Conservation (phyloP, 2,797 vertebrate genomes). For the Sibirionetta formosa region DNA sequence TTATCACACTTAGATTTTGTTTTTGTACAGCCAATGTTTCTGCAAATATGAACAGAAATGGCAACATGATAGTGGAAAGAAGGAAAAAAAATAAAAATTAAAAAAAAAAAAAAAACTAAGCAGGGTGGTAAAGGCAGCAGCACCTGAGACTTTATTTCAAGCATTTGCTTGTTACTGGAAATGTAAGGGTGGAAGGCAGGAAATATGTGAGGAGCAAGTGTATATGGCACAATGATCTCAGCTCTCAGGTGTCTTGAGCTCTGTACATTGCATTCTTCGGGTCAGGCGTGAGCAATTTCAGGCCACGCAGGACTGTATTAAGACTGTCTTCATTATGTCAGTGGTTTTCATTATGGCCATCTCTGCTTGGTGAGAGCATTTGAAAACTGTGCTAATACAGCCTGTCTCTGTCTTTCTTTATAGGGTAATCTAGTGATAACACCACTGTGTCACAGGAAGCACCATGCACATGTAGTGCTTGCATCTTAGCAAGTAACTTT, state of each 20-base stretch:
- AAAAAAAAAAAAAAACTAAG: background rate
- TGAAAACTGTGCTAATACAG: background rate
- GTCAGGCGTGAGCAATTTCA: background rate
- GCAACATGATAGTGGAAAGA: background rate
- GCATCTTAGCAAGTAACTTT: background rate
- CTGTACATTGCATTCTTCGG: background rate
- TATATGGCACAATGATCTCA: background rate
- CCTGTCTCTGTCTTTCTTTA: background rate
- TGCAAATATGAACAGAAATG: background rate
- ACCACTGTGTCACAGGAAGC: background rate
- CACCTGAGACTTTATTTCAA: background rate
- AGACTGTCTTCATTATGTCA: background rate
- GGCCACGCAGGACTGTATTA: background rate
- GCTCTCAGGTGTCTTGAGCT: background rate
- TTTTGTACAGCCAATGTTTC: background rate
- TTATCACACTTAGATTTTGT: background rate
- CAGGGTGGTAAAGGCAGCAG: background rate
- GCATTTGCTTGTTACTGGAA: background rate
- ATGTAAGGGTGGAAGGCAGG: background rate
- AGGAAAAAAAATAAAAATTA: too few species aligned
- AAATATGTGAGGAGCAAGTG: background rate
- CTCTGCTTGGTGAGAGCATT: background rate
- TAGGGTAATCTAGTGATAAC: background rate
- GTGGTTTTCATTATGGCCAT: background rate
- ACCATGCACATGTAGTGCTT: background rate